A percentile compares a stretch with the other conserved stretches of the same genome.
Conservation (phyloP, 2,113 vertebrate species). For the Salvelinus namaycush region DNA sequence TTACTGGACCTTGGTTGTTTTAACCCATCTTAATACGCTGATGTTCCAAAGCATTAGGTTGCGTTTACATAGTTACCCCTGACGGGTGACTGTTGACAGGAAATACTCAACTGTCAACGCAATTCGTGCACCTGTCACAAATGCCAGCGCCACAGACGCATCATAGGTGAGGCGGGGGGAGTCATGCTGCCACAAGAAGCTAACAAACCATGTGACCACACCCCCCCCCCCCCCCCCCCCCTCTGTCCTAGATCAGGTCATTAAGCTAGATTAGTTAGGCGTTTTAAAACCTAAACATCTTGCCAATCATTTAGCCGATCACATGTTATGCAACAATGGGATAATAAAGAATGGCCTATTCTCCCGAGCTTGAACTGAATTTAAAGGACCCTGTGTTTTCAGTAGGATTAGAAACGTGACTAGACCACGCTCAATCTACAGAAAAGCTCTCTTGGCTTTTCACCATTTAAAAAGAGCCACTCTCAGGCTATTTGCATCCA, state of each 20-base stretch:
- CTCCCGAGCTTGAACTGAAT: neutral
- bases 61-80: no score
- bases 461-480: neutral
- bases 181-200: no score
- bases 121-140: no score
- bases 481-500: neutral
- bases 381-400: neutral
- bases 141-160: no score
- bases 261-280: neutral
- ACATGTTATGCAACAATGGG: neutral
- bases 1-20: no score
- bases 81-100: no score
- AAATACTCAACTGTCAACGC: no score
- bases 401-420: neutral
- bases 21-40: neutral
- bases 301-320: neutral
- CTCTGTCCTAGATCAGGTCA: neutral
- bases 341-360: neutral
- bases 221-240: neutral
- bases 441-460: neutral
- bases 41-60: neutral
- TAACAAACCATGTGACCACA: neutral
- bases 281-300: neutral
- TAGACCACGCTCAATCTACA: neutral
- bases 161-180: no score